Evolutionary conservation across 1,140 invertebrate genomes (phyloP), one percentile per base, ranked within the genome.

Genomic region (Chrysopa pallens): DNA sequence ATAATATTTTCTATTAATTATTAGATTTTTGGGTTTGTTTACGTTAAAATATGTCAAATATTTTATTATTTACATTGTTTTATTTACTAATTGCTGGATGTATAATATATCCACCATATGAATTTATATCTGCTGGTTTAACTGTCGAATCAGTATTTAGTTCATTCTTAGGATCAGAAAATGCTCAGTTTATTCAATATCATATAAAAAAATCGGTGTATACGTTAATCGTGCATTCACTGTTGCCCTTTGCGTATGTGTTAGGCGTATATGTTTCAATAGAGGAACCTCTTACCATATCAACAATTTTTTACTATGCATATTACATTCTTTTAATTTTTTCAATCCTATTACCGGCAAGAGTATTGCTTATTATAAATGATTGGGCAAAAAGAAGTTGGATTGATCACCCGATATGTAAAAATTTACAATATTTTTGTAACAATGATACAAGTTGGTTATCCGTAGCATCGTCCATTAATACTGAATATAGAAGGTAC

Each of bases 401-500:
- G 70, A 55, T 60, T 0, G 66, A 72, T 6, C 86, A 93, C 68
- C 87, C 86, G 0, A 77, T 88, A 13, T 72, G 72, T 6, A 64
- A 69, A 52, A 69, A 73, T 38, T 61, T 93, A 2, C 45, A 62
- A 14, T 62, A 72, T 46, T 84, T 83, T 54, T 69, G 70, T 15
- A 70, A 72, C 44, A 60, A 63, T 17, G 70, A 70, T 29, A 63
- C 61, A 9, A 66, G 66, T 39, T 88, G 84, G 76, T 62, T 68
- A 38, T 54, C 68, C 28, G 69, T 87, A 2, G 80, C 83, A 37
- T 64, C 17, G 17, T 23, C 17, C 5, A 23, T 23, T 23, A 23
- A 88, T 58, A 67, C 62, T 39, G 86, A 91, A 61, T 89, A 78
- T 58, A 66, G 78, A 61, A 73, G 76, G 72, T 80, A 62, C n/a